Percentiles rank a stretch among this genome's conserved stretches.
phyloP scores from a whole-genome alignment of 2,797 vertebrate species.

The Gephyroberyx darwinii region DNA sequence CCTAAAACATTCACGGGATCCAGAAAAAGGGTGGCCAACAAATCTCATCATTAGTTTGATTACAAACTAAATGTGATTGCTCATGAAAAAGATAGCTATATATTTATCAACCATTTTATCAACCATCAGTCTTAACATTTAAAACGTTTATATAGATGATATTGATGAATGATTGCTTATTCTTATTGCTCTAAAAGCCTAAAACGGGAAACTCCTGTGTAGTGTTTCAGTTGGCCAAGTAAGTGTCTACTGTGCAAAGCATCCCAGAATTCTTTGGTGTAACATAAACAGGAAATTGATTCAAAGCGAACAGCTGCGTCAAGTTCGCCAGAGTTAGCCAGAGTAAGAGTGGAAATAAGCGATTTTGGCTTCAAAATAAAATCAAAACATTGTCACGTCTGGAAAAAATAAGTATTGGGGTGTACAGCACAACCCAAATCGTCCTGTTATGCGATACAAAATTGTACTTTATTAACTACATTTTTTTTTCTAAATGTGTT shows the following conservation, averaged over 20 bases:
- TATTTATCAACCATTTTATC: no score
- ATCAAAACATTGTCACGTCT: neutral
- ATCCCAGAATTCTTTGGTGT: slow-evolving; percentile 45
- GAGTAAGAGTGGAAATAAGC: neutral
- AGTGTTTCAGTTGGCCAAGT: slow-evolving; percentile 1
- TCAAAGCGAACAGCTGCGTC: neutral
- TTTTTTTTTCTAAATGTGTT: no score
- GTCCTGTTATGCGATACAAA: no score
- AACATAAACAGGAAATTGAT: neutral
- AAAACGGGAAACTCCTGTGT: neutral
- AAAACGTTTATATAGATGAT: no score
- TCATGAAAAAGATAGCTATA: neutral
- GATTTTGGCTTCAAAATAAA: neutral
- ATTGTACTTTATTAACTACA: no score
- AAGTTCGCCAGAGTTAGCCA: neutral
- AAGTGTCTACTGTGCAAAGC: neutral
- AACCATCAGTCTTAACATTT: no score
- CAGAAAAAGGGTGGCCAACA: slow-evolving; percentile 44
- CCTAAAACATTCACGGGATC: slow-evolving; percentile 70
- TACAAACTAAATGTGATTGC: no score
- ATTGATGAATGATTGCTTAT: neutral
- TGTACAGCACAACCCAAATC: no score
- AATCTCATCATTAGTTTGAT: neutral
- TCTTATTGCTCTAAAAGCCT: rapidly evolving
- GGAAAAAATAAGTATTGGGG: no score